Evolutionary conservation across 1,140 invertebrate genomes (phyloP).

Genomic region (Probaryconus sp.): DNA sequence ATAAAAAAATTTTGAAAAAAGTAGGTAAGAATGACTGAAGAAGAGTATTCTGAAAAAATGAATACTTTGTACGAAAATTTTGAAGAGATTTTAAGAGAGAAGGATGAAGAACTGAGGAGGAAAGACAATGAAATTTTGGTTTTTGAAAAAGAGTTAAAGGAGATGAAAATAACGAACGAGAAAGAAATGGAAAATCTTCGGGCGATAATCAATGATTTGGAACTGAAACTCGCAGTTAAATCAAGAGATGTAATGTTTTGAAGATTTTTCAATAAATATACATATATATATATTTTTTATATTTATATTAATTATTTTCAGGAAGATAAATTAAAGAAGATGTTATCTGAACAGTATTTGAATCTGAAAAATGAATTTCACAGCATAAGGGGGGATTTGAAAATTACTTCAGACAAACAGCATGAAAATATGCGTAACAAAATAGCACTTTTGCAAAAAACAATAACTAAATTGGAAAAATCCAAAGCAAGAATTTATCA

Average conservation of each 20-base stretch:
- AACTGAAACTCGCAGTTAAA: conserved; percentile 64
- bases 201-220: conserved; percentile 62
- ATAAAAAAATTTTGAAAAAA: conserved; percentile 23
- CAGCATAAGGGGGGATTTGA: conserved; percentile 66
- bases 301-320: conserved; percentile 20
- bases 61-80: conserved; percentile 31
- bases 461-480: conserved; percentile 58
- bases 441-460: conserved; percentile 53
- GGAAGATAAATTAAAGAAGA: conserved; percentile 64
- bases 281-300: conserved; percentile 4
- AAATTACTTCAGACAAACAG: conserved; percentile 48
- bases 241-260: conserved; percentile 62
- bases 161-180: conserved; percentile 36
- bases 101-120: conserved; percentile 56
- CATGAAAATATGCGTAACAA: conserved; percentile 52
- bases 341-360: conserved; percentile 63
- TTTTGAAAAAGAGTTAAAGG: conserved; percentile 54
- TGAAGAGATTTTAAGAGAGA: conserved; percentile 48
- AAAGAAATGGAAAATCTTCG: conserved; percentile 59
- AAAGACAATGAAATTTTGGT: conserved; percentile 59
- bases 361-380: conserved; percentile 68
- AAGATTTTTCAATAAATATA: conserved; percentile 12
- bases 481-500: conserved; percentile 55
- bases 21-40: conserved; percentile 47
- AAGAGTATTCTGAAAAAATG: conserved; percentile 57